Base-by-base conservation (phyloP, 2,113 vertebrate species). In the Phalacrocorax aristotelis region DNA sequence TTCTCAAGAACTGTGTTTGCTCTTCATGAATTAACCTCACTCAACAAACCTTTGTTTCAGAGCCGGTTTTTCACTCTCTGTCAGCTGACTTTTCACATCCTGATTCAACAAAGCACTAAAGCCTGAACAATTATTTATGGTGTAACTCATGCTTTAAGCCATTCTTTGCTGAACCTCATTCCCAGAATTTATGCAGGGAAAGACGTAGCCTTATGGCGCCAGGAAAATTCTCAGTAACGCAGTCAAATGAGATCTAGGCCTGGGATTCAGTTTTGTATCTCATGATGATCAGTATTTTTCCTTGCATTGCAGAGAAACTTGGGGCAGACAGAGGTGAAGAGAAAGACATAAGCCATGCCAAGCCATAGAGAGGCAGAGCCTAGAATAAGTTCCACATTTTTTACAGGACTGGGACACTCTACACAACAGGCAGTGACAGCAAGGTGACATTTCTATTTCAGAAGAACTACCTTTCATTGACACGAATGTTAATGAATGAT, bases 31-130 rank as follows among this genome's bases (percentile, higher is more conserved):
- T 10, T 65, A 76, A 30, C 62, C 72, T 94, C 92, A 49, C 87
- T 85, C 70, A 95, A 79, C 86, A 44, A 49, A 65, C 34, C 90
- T 94, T 93, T 93, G 90, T 82, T 72, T 69, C 90, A 34, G 21
- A 34, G 91, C 32, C 4, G 0, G 65, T 62, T 32, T 91, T 66
- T 54, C 44, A 25, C 27, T 52, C 68, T 94, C 77, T 55, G 3
- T 66, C 93, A 89, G 94, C 49, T 90, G 83, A 90, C 83, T 95
- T 55, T 15, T 64, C 91, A 93, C 87, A 79, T 82, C 91, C 93
- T 93, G 91, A 87, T 87, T 91, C 78, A 91, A 93, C 95, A 94
- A 87, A 89, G 74, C 61, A 32, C 90, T 69, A 82, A 91, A 84
- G 84, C 83, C 30, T 83, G 48, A 92, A 74, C 92, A 95, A 87